A percentile compares a stretch with the other conserved stretches of the same genome.
These are phyloP conservation scores for Allacma fusca DNA, from an alignment of 2,888 invertebrate genomes.

Conservation along the genomic window DNA sequence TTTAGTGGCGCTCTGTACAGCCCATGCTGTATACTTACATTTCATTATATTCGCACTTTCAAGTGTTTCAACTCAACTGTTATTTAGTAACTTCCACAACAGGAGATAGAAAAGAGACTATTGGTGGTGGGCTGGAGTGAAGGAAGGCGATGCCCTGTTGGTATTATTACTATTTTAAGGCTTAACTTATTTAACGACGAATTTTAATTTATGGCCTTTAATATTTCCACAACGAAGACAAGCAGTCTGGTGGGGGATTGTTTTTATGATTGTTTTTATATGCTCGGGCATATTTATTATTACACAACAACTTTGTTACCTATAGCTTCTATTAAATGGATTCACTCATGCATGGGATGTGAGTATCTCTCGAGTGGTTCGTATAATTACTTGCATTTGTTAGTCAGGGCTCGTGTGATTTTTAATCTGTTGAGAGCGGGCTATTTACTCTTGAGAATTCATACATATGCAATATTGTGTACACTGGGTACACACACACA, in stretches of 20 bases:
- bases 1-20: slow-evolving; percentile 13
- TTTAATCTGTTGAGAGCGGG: not conserved
- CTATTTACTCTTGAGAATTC: too few species aligned
- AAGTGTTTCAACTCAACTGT: too few species aligned
- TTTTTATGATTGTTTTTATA: slow-evolving; percentile 12
- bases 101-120: not conserved
- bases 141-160: not conserved
- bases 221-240: not conserved
- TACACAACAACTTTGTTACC: not conserved
- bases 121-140: not conserved
- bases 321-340: not conserved
- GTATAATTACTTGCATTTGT: not conserved
- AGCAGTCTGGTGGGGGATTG: not conserved
- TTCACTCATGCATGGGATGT: not conserved
- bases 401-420: not conserved
- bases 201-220: not conserved
- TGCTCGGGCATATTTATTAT: not conserved
- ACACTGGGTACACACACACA: too few species aligned
- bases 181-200: not conserved
- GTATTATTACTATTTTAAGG: not conserved
- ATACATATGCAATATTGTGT: too few species aligned
- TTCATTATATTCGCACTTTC: not conserved
- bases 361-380: not conserved
- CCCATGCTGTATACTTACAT: not conserved
- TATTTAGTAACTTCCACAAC: not conserved